Evolutionary conservation across 2,113 vertebrate genomes (phyloP), one percentile per base, ranked within the genome.

Genomic region (Guaruba guarouba): DNA sequence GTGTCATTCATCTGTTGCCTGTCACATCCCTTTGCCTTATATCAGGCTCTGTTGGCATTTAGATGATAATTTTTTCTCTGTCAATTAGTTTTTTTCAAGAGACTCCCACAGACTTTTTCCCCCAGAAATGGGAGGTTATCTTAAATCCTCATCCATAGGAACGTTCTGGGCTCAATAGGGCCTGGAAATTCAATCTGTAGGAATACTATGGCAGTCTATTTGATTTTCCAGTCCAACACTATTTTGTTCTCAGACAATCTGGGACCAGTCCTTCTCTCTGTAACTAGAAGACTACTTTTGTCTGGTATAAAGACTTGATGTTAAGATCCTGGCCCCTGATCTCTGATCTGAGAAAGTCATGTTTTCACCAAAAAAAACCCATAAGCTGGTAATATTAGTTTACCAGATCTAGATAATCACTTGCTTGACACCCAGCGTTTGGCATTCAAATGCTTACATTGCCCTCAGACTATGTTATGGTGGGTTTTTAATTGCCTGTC

Each of bases 401-500:
- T 86, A 52, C 29, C 17, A n/a, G 27, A 44, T 82, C 48, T 78
- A 64, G 5, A 10, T 57, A 28, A 28, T n/a, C 3, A 2, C 39
- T 94, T 75, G 20, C 63, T 83, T 78, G 66, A 68, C 22, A 86
- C 44, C 44, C 23, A 69, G 41, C 44, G 39, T 79, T 82, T 76
- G 39, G 35, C 43, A 68, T 85, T 70, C 68, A 83, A 63, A 69
- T 46, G 63, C 14, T 86, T 67, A 63, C 16, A n/a, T 13, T 88
- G 68, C 68, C 73, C 69, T 82, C 69, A 70, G 57, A 57, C 29
- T 64, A 41, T 43, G 54, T 49, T 86, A 61, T 20, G 31, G 67
- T 61, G 77, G 44, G 29, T 22, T 86, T 89, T 84, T 88, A 94
- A 93, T 95, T 95, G 86, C 77, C 54, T 84, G 37, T 84, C 67